Evolutionary conservation across 64 coral and sea anemone species (phyloP), one percentile per base, ranked within the genome.

Genomic region (Acropora yongei): DNA sequence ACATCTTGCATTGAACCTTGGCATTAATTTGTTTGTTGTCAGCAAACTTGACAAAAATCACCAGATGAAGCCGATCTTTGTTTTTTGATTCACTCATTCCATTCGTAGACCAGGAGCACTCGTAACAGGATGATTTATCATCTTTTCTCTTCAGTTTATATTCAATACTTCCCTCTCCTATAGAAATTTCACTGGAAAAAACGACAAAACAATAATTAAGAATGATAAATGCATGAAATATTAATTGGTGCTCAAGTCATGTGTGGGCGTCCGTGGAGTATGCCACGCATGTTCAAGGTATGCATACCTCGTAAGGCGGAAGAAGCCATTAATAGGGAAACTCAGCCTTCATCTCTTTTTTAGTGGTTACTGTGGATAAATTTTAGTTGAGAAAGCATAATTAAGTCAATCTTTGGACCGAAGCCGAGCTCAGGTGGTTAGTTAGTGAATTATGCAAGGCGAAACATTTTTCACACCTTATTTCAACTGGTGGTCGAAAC

Each of bases 1-100:
- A 98, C 96, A 98, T 89, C 80, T 98, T 98, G 47, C 80, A 89
- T 20, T 98, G 96, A 18, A 92, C 79, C 45, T 88, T 93, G 58
- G 71, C 80, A 75, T 40, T 98, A 48, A 99, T 39, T 63, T 96
- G 78, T 17, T 77, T 63, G 16, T 80, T 81, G 39, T 96, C 92
- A 17, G 87, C 55, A 87, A 99, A 96, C 76, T 96, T 88, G 42
- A 99, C 61, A 41, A 47, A 72, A 2, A 99, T 89, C 20, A 91
- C 72, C 48, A 96, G 14, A 45, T 94, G 93, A 39, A 93, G 78
- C 5, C 97, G 77, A 80, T 87, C 92, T 91, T 99, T 97, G 68
- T 89, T 97, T 86, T 97, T 97, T 49, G 95, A 97, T 8, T 49
- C 40, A 8, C 69, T 45, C 89, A 97, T 88, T 43, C 95, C 95